These are phyloP conservation scores for Andricus curvator DNA, from an alignment of 2,888 invertebrate species.

Conservation along the genomic window DNA sequence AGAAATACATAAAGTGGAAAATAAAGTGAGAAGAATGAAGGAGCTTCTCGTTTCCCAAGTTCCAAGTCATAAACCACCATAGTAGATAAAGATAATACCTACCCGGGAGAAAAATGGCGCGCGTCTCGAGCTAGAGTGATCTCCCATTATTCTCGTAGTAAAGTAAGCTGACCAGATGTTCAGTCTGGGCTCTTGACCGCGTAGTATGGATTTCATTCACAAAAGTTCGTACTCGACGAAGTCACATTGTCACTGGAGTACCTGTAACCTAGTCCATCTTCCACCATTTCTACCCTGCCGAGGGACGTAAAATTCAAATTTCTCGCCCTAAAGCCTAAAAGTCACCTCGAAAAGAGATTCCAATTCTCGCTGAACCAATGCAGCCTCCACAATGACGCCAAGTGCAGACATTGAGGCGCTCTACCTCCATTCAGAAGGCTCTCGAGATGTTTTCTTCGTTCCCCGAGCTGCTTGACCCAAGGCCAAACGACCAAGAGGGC, in stretches of 20 bases:
- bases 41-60: slow-evolving; percentile 14
- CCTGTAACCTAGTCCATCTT: slow-evolving; percentile 70
- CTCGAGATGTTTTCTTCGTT: slow-evolving; percentile 52
- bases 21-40: neutral
- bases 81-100: slow-evolving; percentile 2
- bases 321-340: slow-evolving; percentile 57
- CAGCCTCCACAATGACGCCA: slow-evolving; percentile 53
- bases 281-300: slow-evolving; percentile 35
- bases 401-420: slow-evolving; percentile 45
- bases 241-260: slow-evolving; percentile 69
- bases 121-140: too few relatives aligned
- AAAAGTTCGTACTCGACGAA: slow-evolving; percentile 62
- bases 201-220: slow-evolving; percentile 72
- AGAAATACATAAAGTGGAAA: neutral
- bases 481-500: slow-evolving; percentile 43
- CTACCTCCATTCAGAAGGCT: slow-evolving; percentile 55
- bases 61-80: slow-evolving; percentile 33
- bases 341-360: slow-evolving; percentile 46
- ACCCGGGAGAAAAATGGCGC: slow-evolving; percentile 25
- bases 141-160: slow-evolving; percentile 67
- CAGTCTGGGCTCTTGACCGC: slow-evolving; percentile 50
- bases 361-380: slow-evolving; percentile 52
- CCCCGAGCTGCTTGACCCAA: slow-evolving; percentile 48
- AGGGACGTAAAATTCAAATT: slow-evolving; percentile 72
- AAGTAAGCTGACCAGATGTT: slow-evolving; percentile 71